These are phyloP conservation scores for Rhagologus leucostigma DNA, from an alignment of 2,113 vertebrate species.

Conservation along the genomic window DNA sequence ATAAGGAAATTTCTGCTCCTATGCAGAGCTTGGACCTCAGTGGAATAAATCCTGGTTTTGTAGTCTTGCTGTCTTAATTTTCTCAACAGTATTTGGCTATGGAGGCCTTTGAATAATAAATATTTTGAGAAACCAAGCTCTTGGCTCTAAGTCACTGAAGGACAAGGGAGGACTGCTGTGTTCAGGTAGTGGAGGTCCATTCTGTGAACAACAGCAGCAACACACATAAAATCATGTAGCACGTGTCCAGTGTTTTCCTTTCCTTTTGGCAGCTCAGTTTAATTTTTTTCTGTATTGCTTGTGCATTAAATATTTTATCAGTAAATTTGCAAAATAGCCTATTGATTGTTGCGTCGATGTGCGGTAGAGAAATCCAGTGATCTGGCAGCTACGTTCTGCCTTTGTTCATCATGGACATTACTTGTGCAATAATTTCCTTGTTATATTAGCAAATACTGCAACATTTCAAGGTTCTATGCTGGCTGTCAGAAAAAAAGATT, in stretches of 20 bases:
- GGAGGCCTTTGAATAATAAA: background rate
- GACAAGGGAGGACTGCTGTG: background rate
- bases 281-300: background rate
- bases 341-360: background rate
- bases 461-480: background rate
- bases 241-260: background rate
- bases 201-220: background rate
- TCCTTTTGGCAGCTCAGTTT: background rate
- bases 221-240: background rate
- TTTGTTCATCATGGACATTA: background rate
- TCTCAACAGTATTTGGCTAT: background rate
- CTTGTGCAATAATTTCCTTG: background rate
- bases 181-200: background rate
- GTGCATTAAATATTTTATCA: background rate
- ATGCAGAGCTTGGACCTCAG: fast-evolving
- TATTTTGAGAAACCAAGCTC: background rate
- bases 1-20: background rate
- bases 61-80: background rate
- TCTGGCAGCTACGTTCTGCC: background rate
- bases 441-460: background rate
- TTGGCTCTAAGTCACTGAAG: background rate
- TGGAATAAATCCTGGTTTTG: background rate
- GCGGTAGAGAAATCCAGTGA: background rate
- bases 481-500: background rate
- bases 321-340: background rate